phyloP scores from a whole-genome alignment of 37 sponge, comb jelly and placozoan genomes.

The Axinella damicornis region DNA sequence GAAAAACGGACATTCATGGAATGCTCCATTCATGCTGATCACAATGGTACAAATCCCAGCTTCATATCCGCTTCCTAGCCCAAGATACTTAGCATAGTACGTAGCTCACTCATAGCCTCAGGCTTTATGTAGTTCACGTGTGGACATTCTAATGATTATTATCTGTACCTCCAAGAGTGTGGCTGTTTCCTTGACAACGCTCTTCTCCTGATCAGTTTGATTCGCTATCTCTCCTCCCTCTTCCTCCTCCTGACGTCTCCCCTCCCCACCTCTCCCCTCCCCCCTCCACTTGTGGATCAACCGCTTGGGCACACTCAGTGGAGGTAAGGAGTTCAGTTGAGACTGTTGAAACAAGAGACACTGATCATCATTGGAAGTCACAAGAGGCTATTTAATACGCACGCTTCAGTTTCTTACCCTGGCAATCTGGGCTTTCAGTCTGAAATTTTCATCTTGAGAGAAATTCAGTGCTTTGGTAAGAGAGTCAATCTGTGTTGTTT shows the following conservation, averaged over 20 bases:
- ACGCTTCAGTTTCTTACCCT: slow-evolving; percentile 7
- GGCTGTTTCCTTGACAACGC: slow-evolving; percentile 35
- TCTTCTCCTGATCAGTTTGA: slow-evolving; percentile 75
- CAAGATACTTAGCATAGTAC: no score
- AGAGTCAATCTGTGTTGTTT: slow-evolving; percentile 58
- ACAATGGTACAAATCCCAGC: no score
- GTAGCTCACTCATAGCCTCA: no score
- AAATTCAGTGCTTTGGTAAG: slow-evolving; percentile 59
- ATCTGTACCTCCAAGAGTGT: slow-evolving; percentile 47
- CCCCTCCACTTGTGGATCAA: slow-evolving; percentile 16
- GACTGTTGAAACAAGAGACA: slow-evolving; percentile 24
- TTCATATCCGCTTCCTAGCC: no score
- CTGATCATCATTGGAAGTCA: no score
- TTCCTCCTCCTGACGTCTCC: slow-evolving; percentile 8
- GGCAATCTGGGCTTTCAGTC: slow-evolving; percentile 62
- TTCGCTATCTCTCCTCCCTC: slow-evolving; percentile 10
- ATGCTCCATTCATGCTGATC: no score
- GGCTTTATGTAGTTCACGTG: no score
- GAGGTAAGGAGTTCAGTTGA: slow-evolving; percentile 72
- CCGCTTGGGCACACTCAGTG: slow-evolving; percentile 45
- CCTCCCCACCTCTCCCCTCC: background rate
- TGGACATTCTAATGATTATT: no score
- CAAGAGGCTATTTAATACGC: no score
- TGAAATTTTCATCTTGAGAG: slow-evolving; percentile 66
- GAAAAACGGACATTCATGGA: no score